A percentile compares a stretch with the other conserved stretches of the same genome.
phyloP scores from a whole-genome alignment of 2,888 invertebrate species.

The Helicoverpa assulta region DNA sequence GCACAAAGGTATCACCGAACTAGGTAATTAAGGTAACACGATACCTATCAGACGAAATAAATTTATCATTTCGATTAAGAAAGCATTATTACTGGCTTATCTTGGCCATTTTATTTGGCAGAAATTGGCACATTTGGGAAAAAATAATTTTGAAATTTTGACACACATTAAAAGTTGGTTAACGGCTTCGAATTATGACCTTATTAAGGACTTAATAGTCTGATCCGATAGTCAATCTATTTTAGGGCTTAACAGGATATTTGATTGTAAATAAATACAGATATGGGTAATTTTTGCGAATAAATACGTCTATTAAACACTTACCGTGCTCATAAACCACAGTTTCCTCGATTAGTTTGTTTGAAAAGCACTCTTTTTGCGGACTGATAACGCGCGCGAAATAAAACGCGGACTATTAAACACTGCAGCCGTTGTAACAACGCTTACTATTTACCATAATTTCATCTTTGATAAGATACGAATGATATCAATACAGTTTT shows the following conservation, averaged over 20 bases:
- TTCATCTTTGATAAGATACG: slow-evolving; percentile 80
- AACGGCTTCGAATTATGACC: background rate
- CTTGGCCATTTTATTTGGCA: slow-evolving; percentile 7
- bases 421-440: slow-evolving; percentile 71
- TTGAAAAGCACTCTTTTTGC: slow-evolving; percentile 71
- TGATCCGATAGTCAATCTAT: slow-evolving; percentile 4
- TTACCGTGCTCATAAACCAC: slow-evolving; percentile 54
- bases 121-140: slow-evolving; percentile 24
- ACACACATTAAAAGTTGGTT: background rate
- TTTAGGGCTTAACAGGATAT: background rate
- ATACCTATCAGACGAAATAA: slow-evolving; percentile 41
- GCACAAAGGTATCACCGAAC: slow-evolving; percentile 15
- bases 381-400: slow-evolving; percentile 70
- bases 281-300: slow-evolving; percentile 10
- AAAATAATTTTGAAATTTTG: slow-evolving; percentile 11
- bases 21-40: slow-evolving; percentile 22
- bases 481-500: slow-evolving; percentile 54
- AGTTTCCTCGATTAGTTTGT: slow-evolving; percentile 67
- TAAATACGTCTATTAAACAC: slow-evolving; percentile 19
- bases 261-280: background rate
- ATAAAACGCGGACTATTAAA: slow-evolving; percentile 62
- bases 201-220: background rate
- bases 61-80: slow-evolving; percentile 50
- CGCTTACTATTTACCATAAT: slow-evolving; percentile 79
- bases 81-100: slow-evolving; percentile 44